phyloP scores from a whole-genome alignment of 2,113 vertebrate genomes.

The Poicephalus gulielmi region DNA sequence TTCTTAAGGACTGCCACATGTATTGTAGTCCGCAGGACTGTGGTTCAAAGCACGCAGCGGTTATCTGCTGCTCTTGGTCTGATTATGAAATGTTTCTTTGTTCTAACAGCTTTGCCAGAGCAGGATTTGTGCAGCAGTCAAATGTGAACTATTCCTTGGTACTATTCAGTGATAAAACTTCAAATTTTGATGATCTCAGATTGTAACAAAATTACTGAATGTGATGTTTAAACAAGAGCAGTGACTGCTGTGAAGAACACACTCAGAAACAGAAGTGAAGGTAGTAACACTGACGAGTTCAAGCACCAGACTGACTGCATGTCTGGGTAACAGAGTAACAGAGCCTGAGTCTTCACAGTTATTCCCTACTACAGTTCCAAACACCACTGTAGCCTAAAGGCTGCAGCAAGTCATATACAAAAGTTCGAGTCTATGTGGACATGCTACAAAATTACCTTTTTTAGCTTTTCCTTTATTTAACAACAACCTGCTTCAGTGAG shows the following conservation, averaged over 20 bases:
- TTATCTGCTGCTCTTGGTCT: not conserved
- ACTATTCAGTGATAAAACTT: not conserved
- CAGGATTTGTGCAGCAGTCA: not conserved
- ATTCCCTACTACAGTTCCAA: not conserved
- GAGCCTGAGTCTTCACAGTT: not conserved
- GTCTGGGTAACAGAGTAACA: not conserved
- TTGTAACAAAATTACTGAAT: not conserved
- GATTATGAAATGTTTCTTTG: not conserved
- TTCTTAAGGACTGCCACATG: not conserved
- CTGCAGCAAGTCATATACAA: not conserved
- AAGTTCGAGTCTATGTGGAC: not conserved
- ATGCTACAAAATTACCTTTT: not conserved
- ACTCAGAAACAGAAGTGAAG: not conserved
- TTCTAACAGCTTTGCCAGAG: not conserved
- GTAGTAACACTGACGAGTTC: not conserved
- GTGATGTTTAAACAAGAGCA: not conserved
- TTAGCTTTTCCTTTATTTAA: not conserved
- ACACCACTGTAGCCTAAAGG: not conserved
- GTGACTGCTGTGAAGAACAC: not conserved
- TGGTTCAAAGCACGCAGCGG: not conserved
- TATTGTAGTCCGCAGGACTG: not conserved
- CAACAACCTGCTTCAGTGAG: not conserved
- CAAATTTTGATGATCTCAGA: not conserved
- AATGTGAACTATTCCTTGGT: not conserved
- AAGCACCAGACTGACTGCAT: not conserved